These are phyloP conservation scores for Enteromius anoplus DNA, from an alignment of 2,797 vertebrate genomes.

Conservation along the genomic window DNA sequence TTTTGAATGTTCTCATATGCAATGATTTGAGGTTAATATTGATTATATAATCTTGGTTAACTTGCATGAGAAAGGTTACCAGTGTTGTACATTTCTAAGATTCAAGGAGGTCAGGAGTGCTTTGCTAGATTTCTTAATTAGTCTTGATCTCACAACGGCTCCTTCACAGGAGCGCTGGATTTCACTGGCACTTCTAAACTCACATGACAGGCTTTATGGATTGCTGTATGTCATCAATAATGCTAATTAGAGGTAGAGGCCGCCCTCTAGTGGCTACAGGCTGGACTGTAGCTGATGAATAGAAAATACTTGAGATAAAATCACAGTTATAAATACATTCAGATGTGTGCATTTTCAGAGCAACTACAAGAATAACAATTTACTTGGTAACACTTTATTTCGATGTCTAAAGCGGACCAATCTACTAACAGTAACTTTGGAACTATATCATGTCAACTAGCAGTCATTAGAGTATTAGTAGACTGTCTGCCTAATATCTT, in stretches of 20 bases:
- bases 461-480: too few species aligned
- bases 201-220: constrained; percentile 44
- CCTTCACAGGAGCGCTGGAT: neutral
- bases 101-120: neutral
- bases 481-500: too few species aligned
- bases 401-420: too few species aligned
- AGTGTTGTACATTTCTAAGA: neutral
- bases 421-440: too few species aligned
- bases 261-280: constrained; percentile 47
- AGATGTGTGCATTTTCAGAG: neutral
- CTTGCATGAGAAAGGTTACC: neutral
- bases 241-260: neutral
- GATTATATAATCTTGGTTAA: constrained; percentile 22
- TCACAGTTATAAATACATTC: neutral
- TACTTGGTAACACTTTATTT: too few species aligned
- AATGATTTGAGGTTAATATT: neutral
- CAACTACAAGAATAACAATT: neutral
- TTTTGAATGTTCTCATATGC: neutral
- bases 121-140: neutral
- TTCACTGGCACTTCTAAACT: constrained; percentile 21
- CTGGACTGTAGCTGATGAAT: neutral
- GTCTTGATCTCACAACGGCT: neutral
- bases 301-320: neutral
- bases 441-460: too few species aligned
- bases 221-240: constrained; percentile 32